phyloP scores from a whole-genome alignment of 2,888 invertebrate genomes.

The Drosophila recens region DNA sequence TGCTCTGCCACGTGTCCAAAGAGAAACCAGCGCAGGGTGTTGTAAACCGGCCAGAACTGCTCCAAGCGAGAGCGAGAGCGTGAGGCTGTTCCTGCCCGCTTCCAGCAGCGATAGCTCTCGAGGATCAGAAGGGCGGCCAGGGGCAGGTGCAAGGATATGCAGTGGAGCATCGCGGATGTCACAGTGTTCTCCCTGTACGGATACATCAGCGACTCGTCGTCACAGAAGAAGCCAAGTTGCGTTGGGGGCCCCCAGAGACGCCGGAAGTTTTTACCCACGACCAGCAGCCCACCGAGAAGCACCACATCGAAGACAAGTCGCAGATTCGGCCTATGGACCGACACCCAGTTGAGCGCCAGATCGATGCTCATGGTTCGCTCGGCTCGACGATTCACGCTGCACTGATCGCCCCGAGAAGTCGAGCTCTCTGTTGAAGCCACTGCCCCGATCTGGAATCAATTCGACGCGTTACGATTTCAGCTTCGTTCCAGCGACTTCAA shows the following conservation, averaged over 20 bases:
- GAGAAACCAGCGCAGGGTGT: conserved; percentile 61
- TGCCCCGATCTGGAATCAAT: background rate
- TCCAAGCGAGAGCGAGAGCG: conserved; percentile 1
- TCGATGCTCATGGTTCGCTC: conserved; percentile 56
- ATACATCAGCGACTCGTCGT: conserved; percentile 71
- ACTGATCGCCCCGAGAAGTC: conserved; percentile 44
- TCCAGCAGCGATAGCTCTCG: conserved; percentile 48
- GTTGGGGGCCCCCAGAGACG: conserved; percentile 41
- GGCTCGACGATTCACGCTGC: conserved; percentile 29
- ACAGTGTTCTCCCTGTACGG: conserved; percentile 69
- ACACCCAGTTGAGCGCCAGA: conserved; percentile 4
- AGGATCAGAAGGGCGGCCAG: conserved; percentile 37
- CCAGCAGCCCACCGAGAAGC: conserved; percentile 33
- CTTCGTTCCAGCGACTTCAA: conserved; percentile 5
- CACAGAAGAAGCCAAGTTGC: conserved; percentile 76
- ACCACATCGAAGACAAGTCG: conserved; percentile 47
- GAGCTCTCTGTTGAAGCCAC: conserved; percentile 22
- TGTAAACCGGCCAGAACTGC: conserved; percentile 39
- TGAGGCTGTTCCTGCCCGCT: background rate
- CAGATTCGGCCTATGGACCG: background rate
- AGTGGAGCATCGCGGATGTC: conserved; percentile 38
- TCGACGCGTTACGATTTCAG: conserved; percentile 4
- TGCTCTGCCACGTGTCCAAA: conserved; percentile 52
- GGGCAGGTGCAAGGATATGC: conserved; percentile 56
- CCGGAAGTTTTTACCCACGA: conserved; percentile 33